Evolutionary conservation across 2,888 invertebrate species (phyloP).

Genomic region (Drosophila macrospina): DNA sequence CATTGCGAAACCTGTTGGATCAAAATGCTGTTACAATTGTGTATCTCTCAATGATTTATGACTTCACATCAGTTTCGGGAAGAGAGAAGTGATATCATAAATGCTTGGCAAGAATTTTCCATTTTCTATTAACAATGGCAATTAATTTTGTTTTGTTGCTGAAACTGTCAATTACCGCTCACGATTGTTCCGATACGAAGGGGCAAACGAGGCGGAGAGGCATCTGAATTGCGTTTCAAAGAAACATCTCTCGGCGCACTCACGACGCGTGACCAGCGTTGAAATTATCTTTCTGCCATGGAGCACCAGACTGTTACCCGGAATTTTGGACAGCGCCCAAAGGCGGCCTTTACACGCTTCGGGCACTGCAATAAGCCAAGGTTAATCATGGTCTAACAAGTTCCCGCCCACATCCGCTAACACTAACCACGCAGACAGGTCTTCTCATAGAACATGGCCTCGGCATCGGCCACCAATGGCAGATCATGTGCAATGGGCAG

Average conservation of each 20-base stretch:
- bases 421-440: slow-evolving; percentile 82
- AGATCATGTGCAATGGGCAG: slow-evolving; percentile 71
- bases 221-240: slow-evolving; percentile 87
- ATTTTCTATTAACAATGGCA: slow-evolving; percentile 60
- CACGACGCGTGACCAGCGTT: slow-evolving; percentile 87
- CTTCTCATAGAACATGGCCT: slow-evolving; percentile 85
- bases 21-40: slow-evolving; percentile 7
- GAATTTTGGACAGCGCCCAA: slow-evolving; percentile 92
- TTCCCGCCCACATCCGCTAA: slow-evolving; percentile 35
- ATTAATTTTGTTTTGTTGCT: slow-evolving; percentile 55
- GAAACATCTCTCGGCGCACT: slow-evolving; percentile 89
- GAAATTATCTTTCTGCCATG: slow-evolving; percentile 88
- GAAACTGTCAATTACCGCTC: slow-evolving; percentile 82
- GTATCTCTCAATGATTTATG: slow-evolving; percentile 57
- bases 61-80: slow-evolving; percentile 43
- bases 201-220: slow-evolving; percentile 87
- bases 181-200: slow-evolving; percentile 85
- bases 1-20: slow-evolving; percentile 60
- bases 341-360: slow-evolving; percentile 87
- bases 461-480: slow-evolving; percentile 81
- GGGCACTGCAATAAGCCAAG: slow-evolving; percentile 85
- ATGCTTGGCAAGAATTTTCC: slow-evolving; percentile 45
- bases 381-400: slow-evolving; percentile 17
- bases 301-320: slow-evolving; percentile 90
- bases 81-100: slow-evolving; percentile 65